phyloP scores from a whole-genome alignment of 2,888 invertebrate species.

The Zootermopsis nevadensis region DNA sequence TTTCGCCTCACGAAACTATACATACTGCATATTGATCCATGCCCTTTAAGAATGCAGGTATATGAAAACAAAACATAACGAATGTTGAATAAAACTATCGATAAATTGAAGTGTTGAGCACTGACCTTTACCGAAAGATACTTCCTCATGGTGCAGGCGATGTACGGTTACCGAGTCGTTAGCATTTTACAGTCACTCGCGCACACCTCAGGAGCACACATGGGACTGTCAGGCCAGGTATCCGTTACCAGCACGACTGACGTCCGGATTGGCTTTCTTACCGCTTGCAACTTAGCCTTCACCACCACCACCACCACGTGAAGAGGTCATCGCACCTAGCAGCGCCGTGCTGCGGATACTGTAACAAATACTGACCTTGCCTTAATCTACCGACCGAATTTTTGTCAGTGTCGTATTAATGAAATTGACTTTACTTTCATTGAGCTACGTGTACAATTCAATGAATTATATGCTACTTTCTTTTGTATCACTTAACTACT shows the following conservation, averaged over 20 bases:
- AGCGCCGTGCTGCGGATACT: constrained; percentile 40
- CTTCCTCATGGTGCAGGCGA: constrained; percentile 6
- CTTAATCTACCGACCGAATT: constrained; percentile 10
- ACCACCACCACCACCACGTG: neutral
- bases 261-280: neutral
- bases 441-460: neutral
- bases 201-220: neutral
- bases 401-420: neutral
- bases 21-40: no score
- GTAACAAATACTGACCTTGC: constrained; percentile 33
- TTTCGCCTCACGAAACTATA: no score
- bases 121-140: neutral
- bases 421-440: constrained; percentile 20
- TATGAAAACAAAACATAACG: no score
- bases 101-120: neutral
- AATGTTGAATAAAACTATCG: no score
- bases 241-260: neutral
- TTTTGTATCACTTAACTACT: neutral
- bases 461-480: neutral
- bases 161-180: neutral
- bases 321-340: constrained; percentile 45
- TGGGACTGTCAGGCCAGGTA: neutral
- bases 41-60: no score
- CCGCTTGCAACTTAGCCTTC: neutral
- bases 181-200: neutral